phyloP scores from a whole-genome alignment of 2,888 invertebrate species.

The Argyra leucocephala region DNA sequence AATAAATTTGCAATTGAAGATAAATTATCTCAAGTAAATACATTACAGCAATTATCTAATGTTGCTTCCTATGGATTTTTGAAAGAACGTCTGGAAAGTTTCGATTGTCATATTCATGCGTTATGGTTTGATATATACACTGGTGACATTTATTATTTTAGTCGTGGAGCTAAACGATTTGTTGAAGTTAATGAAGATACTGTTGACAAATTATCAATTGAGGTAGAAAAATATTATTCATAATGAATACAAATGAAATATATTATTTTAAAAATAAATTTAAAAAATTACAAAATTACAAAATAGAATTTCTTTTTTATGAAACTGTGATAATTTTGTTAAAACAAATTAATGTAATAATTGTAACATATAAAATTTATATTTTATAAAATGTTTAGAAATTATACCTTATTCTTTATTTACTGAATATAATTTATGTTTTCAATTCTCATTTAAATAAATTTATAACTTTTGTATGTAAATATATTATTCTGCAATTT shows the following conservation, averaged over 20 bases:
- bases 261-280: no score
- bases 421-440: no score
- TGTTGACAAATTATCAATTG: constrained; percentile 62
- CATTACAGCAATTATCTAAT: constrained; percentile 84
- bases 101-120: constrained; percentile 82
- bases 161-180: constrained; percentile 74
- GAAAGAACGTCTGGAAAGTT: constrained; percentile 66
- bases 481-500: no score
- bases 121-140: constrained; percentile 97
- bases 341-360: no score
- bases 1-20: constrained; percentile 79
- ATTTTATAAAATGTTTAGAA: no score
- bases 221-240: constrained; percentile 72
- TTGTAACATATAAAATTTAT: no score
- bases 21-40: constrained; percentile 90
- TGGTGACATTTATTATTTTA: constrained; percentile 91
- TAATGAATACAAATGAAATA: constrained; percentile 32
- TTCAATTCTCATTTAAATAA: no score
- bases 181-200: constrained; percentile 76
- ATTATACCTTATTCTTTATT: no score
- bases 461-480: no score
- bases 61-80: constrained; percentile 87
- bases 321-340: neutral
- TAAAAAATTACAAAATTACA: no score
- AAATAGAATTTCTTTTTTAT: neutral